Base-by-base conservation (phyloP, 2,888 invertebrate species). In the Drosophila nigricruria region DNA sequence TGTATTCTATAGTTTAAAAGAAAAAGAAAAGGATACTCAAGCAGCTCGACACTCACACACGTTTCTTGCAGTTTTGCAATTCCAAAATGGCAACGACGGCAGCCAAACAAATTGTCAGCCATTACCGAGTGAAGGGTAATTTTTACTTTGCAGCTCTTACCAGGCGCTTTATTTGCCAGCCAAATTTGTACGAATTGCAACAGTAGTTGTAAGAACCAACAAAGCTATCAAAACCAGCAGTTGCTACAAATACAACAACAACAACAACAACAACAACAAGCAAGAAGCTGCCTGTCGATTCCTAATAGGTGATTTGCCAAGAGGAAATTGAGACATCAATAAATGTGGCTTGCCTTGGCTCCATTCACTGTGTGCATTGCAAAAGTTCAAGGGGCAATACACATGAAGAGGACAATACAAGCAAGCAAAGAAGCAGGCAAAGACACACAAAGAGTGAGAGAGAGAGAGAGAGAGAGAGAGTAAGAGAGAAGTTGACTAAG, bases 311-410 rank as follows among this genome's bases (percentile, higher is more conserved):
- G 88, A 88, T 86, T 89, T 89, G 85, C 77, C 78, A 79, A 82
- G 79, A 77, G 88, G 87, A 90, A 89, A 89, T 89, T 89, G 89
- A 90, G 88, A 82, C 91, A 90, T 90, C 90, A 89, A 89, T 90
- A 89, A 88, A 86, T 88, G 86, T 80, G 90, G 79, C 88, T 84
- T 83, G 73, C 70, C 63, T 57, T 70, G 63, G 53, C 54, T 71
- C 60, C 36, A 65, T 75, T 67, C 67, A 25, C 34, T 56, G 38
- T 67, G 42, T 59, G 62, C 38, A 50, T n/a, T 63, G 57, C 50
- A 60, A 63, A 63, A 57, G 40, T 71, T 70, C 71, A 57, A 59
- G 58, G 42, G 65, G 65, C 64, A 65, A 59, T 71, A 60, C 59
- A 64, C 43, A 42, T 45, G 18, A 69, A 64, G 27, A 20, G 38